Evolutionary conservation across 1,140 invertebrate species (phyloP).

Genomic region (Gonioctena quinquepunctata): DNA sequence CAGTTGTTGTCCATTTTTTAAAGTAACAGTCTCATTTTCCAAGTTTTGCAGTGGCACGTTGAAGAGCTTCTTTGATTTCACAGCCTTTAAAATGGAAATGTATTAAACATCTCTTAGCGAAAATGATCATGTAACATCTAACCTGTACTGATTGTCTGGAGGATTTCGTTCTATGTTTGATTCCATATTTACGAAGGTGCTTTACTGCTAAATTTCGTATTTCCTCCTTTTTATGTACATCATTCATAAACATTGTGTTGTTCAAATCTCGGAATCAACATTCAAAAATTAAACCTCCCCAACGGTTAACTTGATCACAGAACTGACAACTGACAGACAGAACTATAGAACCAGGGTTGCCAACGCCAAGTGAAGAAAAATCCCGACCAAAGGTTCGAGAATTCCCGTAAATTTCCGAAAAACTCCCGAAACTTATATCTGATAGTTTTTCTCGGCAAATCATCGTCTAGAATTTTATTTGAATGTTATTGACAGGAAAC

Average conservation of each 20-base stretch:
- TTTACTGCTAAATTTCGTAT: constrained; percentile 63
- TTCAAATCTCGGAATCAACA: neutral
- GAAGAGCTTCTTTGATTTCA: constrained; percentile 62
- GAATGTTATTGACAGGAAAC: too few relatives aligned
- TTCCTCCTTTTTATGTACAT: constrained; percentile 67
- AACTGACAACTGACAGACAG: too few relatives aligned
- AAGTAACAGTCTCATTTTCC: constrained; percentile 64
- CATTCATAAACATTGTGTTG: constrained; percentile 65
- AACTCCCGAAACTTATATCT: too few relatives aligned
- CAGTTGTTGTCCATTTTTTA: constrained; percentile 62
- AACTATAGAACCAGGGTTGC: too few relatives aligned
- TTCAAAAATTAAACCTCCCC: neutral
- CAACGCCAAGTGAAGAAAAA: too few relatives aligned
- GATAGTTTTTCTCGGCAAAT: too few relatives aligned
- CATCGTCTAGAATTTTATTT: too few relatives aligned
- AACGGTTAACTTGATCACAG: neutral
- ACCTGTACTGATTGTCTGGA: constrained; percentile 61
- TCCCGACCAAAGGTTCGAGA: too few relatives aligned
- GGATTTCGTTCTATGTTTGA: constrained; percentile 69
- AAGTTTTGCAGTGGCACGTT: constrained; percentile 64
- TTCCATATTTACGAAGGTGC: constrained; percentile 64
- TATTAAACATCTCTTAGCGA: constrained; percentile 15
- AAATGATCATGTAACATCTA: constrained; percentile 35
- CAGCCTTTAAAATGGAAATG: constrained; percentile 33
- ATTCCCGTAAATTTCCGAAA: too few relatives aligned